A percentile compares a stretch with the other conserved stretches of the same genome.
These are phyloP conservation scores for Murina feae DNA, from an alignment of 2,113 vertebrate species.

Conservation along the genomic window DNA sequence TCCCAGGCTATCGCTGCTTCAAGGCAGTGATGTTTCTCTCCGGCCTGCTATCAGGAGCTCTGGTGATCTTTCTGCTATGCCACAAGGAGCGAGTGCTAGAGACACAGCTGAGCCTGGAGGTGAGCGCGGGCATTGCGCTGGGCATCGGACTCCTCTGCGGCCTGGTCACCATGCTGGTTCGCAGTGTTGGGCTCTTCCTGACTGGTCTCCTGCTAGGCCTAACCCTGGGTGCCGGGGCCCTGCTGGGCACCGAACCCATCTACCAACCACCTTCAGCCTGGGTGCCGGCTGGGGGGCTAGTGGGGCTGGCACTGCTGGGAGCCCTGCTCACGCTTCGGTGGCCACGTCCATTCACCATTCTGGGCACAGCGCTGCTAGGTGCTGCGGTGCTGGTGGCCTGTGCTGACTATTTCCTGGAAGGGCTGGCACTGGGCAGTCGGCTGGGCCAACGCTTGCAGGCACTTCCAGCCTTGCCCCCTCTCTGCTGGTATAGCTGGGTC, in stretches of 20 bases:
- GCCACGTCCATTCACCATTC: constrained; percentile 87
- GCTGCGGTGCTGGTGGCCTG: constrained; percentile 87
- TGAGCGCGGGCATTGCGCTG: constrained; percentile 88
- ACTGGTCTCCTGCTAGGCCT: constrained; percentile 90
- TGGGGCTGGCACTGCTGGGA: constrained; percentile 87
- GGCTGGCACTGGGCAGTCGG: constrained; percentile 82
- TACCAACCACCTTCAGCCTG: constrained; percentile 87
- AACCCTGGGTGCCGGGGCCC: constrained; percentile 83
- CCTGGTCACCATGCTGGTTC: constrained; percentile 90
- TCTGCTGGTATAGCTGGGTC: constrained; percentile 93
- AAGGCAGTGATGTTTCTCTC: constrained; percentile 94
- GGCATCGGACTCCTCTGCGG: constrained; percentile 91
- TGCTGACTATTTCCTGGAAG: constrained; percentile 88
- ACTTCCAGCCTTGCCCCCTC: constrained; percentile 76
- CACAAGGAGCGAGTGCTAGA: constrained; percentile 90
- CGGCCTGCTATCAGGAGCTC: constrained; percentile 89
- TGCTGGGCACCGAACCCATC: constrained; percentile 85
- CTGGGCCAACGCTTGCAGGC: constrained; percentile 84
- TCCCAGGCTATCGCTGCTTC: constrained; percentile 89
- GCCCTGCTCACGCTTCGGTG: constrained; percentile 89
- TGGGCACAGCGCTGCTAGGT: constrained; percentile 87
- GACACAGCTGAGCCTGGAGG: constrained; percentile 90
- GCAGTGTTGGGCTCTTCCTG: constrained; percentile 92
- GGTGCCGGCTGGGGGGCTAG: constrained; percentile 87
- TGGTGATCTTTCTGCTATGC: constrained; percentile 90